A percentile compares a stretch with the other conserved stretches of the same genome.
Evolutionary conservation across 2,888 invertebrate genomes (phyloP).

Genomic region (Eupithecia abbreviata): DNA sequence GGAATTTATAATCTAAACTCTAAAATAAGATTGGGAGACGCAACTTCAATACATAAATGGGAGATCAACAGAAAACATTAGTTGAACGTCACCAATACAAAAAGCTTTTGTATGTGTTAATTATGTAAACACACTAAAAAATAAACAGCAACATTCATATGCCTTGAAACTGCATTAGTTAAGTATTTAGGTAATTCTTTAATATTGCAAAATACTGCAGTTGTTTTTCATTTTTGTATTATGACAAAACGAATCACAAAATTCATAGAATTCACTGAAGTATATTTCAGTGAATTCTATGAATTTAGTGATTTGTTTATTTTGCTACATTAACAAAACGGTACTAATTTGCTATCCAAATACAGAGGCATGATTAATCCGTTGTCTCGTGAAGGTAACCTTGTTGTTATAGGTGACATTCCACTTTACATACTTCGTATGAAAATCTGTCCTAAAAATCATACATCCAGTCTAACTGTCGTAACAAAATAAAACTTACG

Average conservation of each 20-base stretch:
- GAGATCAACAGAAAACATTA: background rate
- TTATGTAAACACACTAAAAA: background rate
- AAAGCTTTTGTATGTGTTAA: no score
- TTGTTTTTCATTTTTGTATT: background rate
- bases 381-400: background rate
- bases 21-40: background rate
- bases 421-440: background rate
- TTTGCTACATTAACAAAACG: background rate
- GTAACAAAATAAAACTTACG: background rate
- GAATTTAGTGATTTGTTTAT: background rate
- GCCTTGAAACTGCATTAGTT: background rate
- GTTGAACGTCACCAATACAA: background rate
- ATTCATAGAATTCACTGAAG: no score
- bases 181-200: background rate
- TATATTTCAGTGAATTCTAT: background rate
- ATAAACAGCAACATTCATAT: background rate
- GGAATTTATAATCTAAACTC: slow-evolving; percentile 7
- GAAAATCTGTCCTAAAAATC: background rate
- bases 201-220: background rate
- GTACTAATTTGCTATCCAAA: background rate
- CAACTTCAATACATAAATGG: background rate
- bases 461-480: background rate
- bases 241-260: background rate
- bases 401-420: background rate
- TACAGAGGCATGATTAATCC: background rate